Evolutionary conservation across 2,888 invertebrate genomes (phyloP).

Genomic region (Pemphredon lugubris): DNA sequence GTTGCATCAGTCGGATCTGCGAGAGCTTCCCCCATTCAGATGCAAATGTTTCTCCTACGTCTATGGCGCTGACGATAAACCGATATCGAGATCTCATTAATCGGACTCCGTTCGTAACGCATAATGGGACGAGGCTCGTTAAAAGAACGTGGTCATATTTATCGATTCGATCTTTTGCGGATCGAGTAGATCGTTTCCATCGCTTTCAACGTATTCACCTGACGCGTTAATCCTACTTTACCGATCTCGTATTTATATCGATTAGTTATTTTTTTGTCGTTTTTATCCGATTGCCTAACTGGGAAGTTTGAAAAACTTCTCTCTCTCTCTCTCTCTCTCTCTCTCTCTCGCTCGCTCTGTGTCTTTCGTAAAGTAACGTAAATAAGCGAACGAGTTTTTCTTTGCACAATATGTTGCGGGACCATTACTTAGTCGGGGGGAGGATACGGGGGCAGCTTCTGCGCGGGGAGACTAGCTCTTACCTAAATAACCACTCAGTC

Average conservation of each 20-base stretch:
- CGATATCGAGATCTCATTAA: slow-evolving; percentile 20
- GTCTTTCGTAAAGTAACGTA: slow-evolving; percentile 45
- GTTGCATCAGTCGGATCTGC: slow-evolving; percentile 17
- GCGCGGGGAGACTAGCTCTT: slow-evolving; percentile 76
- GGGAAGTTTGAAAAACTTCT: slow-evolving; percentile 19
- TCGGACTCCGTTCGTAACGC: no score
- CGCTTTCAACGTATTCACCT: background rate
- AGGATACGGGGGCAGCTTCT: slow-evolving; percentile 58
- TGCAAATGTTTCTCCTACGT: slow-evolving; percentile 40
- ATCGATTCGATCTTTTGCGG: background rate
- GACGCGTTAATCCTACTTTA: background rate
- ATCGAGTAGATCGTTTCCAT: background rate
- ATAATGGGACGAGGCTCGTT: no score
- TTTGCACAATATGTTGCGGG: slow-evolving; percentile 78
- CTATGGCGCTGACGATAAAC: slow-evolving; percentile 2
- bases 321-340: background rate
- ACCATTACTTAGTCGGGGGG: slow-evolving; percentile 75
- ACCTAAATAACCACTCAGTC: slow-evolving; percentile 82
- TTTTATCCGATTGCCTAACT: background rate
- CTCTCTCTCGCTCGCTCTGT: background rate
- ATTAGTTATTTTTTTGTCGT: slow-evolving; percentile 9
- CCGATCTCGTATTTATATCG: slow-evolving; percentile 12
- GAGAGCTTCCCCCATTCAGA: slow-evolving; percentile 23
- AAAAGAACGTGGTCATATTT: background rate
- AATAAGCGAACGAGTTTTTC: slow-evolving; percentile 72